These are phyloP conservation scores for Caprella mutica DNA, from an alignment of 2,888 invertebrate genomes.

Conservation along the genomic window DNA sequence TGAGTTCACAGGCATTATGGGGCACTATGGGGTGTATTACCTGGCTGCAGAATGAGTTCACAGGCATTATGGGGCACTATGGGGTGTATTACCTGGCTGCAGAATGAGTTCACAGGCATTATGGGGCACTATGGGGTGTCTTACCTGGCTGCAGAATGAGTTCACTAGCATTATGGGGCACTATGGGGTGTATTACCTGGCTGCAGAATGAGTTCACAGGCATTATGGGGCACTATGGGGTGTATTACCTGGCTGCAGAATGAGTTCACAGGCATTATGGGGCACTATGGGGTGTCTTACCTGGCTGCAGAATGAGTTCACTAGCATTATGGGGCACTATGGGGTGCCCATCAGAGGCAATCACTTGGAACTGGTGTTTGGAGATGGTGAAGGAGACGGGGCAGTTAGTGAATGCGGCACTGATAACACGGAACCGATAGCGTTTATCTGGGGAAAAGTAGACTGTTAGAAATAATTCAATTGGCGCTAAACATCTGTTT, in stretches of 20 bases:
- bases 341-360: constrained; percentile 68
- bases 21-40: too few relatives aligned
- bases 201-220: constrained; percentile 21
- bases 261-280: constrained; percentile 38
- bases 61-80: too few relatives aligned
- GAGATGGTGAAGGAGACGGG: constrained; percentile 72
- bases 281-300: constrained; percentile 38
- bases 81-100: too few relatives aligned
- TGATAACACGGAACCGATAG: constrained; percentile 70
- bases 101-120: too few relatives aligned
- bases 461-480: constrained; percentile 38
- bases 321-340: constrained; percentile 50
- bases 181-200: too few relatives aligned
- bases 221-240: constrained; percentile 55
- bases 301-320: constrained; percentile 24
- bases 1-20: too few relatives aligned
- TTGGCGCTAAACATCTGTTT: neutral
- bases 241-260: constrained; percentile 28
- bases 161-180: too few relatives aligned
- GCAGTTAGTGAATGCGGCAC: constrained; percentile 75
- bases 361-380: constrained; percentile 63
- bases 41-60: too few relatives aligned
- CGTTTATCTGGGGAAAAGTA: constrained; percentile 49
- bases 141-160: too few relatives aligned
- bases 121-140: too few relatives aligned